Base-by-base conservation (phyloP, 1,140 invertebrate species). In the Drosophila tropicalis region DNA sequence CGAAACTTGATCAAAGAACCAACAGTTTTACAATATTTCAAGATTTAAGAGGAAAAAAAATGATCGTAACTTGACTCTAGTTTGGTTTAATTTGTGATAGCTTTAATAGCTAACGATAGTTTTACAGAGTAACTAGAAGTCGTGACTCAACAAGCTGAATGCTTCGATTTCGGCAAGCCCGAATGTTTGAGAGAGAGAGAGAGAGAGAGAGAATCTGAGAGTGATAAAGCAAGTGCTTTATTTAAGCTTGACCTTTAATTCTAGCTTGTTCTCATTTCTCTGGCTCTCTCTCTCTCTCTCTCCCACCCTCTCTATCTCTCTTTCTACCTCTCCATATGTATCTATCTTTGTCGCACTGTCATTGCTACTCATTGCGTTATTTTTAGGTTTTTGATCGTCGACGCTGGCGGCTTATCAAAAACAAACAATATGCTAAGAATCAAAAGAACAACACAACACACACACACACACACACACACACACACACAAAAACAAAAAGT, bases 391-490 rank as follows among this genome's bases (percentile, higher is more conserved):
- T 22, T 64, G 40, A 51, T 51, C 70, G 51, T 44, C 40, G 32
- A 58, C 67, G 69, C 63, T 25, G 40, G 54, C 82, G 79, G 79
- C 83, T 86, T 86, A 86, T 86, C 83, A 87, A 58, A 58, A 34
- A 58, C 56, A 58, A 58, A 51, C 44, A 51, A 51, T 22, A 51
- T 19, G 44, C 44, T 22, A 51, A 51, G 44, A 51, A 51, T 51
- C 5, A 51, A 22, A 51, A 51, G 19, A 51, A 17, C 17, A 51
- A 51, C 17, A 44, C 13, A 41, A 41, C 2, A 22, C 19, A 2
- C 19, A 25, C 4, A 47, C 2, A 47, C 44, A 51, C n/a, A 41
- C 2, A 22, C 19, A 2, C 19, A 41, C 2, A 22, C 19, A 2
- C 19, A 25, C 4, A 47, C 2, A 47, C 44, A 51, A 51, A 22